Evolutionary conservation across 1,140 invertebrate species (phyloP), one percentile per base, ranked within the genome.

Genomic region (Lepidurus arcticus): DNA sequence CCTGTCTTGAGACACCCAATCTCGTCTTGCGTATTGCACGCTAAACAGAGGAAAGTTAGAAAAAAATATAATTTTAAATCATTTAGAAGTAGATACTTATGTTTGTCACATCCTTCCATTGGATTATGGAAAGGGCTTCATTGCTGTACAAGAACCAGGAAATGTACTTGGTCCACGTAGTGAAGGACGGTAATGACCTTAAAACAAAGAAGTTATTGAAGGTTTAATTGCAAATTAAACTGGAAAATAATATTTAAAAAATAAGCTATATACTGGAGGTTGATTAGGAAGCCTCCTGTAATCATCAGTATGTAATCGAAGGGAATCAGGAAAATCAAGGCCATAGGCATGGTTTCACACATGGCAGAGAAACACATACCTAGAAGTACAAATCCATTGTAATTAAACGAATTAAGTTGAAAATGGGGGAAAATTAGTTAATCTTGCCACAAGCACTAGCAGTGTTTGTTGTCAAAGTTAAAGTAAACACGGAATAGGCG

Each of bases 61-160:
- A 77, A 81, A 21, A 77, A 76, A 78, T n/a, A 47, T 43, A 81
- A 1, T 45, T 21, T 77, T 10, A 0, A 0, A 6, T 42, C 1
- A 0, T 43, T 43, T 45, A 0, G n/a, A 45, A 45, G 81, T 77
- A 87, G 90, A 90, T 86, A 94, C 92, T 90, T 80, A 94, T 94
- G 85, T 93, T 92, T 44, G 88, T 86, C 13, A 94, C 85, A 34
- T 89, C 89, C 65, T 89, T 85, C 93, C 93, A 94, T 82, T 94
- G 92, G 24, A 92, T 83, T 81, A 93, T 92, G 13, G 89, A 90
- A 84, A 97, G 87, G 0, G 93, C 91, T 87, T 98, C 96, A 82
- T 93, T 96, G 2, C 92, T 92, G 84, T 97, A 96, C 85, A 94
- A 91, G 82, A 98, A 89, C 94, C 96, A 98, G 0, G 95, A 97